Evolutionary conservation across 2,113 vertebrate species (phyloP), one percentile per base, ranked within the genome.

Genomic region (Pica pica): DNA sequence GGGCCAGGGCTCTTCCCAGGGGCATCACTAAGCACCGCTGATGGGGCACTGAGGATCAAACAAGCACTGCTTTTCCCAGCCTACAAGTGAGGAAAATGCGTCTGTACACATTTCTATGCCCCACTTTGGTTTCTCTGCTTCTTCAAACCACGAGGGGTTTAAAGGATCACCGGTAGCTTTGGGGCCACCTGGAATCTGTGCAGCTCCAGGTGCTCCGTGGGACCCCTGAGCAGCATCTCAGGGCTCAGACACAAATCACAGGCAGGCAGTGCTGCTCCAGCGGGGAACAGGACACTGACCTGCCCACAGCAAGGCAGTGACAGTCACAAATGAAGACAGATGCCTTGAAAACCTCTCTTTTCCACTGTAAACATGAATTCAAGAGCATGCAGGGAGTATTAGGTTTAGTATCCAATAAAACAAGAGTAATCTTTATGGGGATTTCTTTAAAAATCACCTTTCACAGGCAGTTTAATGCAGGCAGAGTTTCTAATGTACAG

Each of bases 241-340:
- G 70, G 1, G 49, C 55, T 46, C 28, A 37, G 33, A 2, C 4
- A 6, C 52, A 44, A 71, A 57, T 9, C 7, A 16, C 39, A 8
- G 0, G 0, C 44, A 37, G 46, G 30, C 33, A n/a, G 6, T 1
- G 21, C 35, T 47, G 57, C 31, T 1, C 1, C n/a, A 18, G 35
- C 41, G 20, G 28, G 49, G 41, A 16, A 2, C 55, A 26, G 20
- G 7, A 27, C 55, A 20, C 33, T 2, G 27, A 22, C 5, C 59
- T 57, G 68, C 65, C 67, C 75, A 15, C 59, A 73, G 84, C 73
- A 17, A 69, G 41, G 7, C 71, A 31, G 3, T 2, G 9, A 42
- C 11, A 46, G 24, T 4, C 74, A 85, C 47, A 39, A 90, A 73
- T 37, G 42, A n/a, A 83, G 59, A 82, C 5, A 35, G 22, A 37